phyloP scores from a whole-genome alignment of 2,888 invertebrate genomes.

The Acleris holmiana region DNA sequence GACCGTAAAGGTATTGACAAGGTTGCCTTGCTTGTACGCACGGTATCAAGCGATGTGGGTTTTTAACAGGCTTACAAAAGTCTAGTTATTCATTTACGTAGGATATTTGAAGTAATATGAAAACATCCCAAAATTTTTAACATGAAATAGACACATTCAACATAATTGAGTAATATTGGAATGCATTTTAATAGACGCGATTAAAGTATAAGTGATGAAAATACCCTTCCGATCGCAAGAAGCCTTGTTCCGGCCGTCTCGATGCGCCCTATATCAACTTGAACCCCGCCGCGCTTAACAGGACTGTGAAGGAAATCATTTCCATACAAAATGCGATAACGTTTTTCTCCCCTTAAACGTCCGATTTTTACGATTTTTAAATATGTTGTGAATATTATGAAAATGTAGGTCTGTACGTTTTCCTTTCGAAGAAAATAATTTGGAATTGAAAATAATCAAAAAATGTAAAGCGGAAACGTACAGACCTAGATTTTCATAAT shows the following conservation, averaged over 20 bases:
- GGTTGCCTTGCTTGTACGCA: slow-evolving; percentile 52
- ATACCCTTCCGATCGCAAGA: slow-evolving; percentile 14
- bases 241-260: slow-evolving; percentile 13
- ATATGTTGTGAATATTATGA: too few species aligned
- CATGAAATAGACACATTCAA: slow-evolving; percentile 25
- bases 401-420: too few species aligned
- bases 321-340: too few species aligned
- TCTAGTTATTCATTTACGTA: slow-evolving; percentile 9
- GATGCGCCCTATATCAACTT: not conserved
- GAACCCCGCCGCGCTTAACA: slow-evolving; percentile 1
- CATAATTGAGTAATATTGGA: slow-evolving; percentile 30
- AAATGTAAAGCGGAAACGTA: too few species aligned
- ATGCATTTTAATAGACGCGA: slow-evolving; percentile 27
- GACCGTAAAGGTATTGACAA: slow-evolving; percentile 69
- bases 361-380: too few species aligned
- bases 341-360: too few species aligned
- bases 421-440: too few species aligned
- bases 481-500: too few species aligned
- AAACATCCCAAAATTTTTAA: slow-evolving; percentile 16
- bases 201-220: slow-evolving; percentile 4
- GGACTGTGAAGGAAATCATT: too few species aligned
- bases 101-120: slow-evolving; percentile 3
- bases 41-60: slow-evolving; percentile 8
- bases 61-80: slow-evolving; percentile 33
- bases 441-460: too few species aligned